Evolutionary conservation across 2,888 invertebrate genomes (phyloP).

Genomic region (Bruchidius siliquastri): DNA sequence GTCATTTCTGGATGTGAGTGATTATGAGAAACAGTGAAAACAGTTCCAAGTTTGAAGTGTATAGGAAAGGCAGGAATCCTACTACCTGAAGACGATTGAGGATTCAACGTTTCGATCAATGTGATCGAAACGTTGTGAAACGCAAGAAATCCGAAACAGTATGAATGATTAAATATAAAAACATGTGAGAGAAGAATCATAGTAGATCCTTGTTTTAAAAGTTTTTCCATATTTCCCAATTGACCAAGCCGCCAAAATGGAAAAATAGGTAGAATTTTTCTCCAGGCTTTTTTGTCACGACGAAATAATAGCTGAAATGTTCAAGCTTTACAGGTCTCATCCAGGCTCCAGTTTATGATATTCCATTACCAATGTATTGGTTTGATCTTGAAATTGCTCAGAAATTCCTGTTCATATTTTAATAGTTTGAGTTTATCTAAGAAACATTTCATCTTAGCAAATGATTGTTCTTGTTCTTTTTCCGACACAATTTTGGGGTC

Average conservation of each 20-base stretch:
- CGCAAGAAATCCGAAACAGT: too few relatives aligned
- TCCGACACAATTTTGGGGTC: slow-evolving; percentile 43
- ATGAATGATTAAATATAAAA: too few relatives aligned
- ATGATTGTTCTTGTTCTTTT: slow-evolving; percentile 43
- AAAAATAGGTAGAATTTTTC: slow-evolving; percentile 96
- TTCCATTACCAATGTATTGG: slow-evolving; percentile 67
- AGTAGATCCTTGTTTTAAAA: too few relatives aligned
- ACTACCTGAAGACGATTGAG: too few relatives aligned
- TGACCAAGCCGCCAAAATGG: slow-evolving; percentile 89
- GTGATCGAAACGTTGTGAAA: too few relatives aligned
- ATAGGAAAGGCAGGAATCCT: too few relatives aligned
- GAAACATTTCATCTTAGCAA: slow-evolving; percentile 69
- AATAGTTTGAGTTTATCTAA: slow-evolving; percentile 90
- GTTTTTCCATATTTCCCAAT: slow-evolving; percentile 76
- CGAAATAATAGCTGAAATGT: slow-evolving; percentile 72
- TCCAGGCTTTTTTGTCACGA: slow-evolving; percentile 83
- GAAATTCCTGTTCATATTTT: slow-evolving; percentile 83
- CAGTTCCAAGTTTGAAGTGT: too few relatives aligned
- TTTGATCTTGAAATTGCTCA: slow-evolving; percentile 80
- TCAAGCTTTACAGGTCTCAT: not conserved
- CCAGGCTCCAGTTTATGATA: not conserved
- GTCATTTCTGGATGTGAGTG: too few relatives aligned
- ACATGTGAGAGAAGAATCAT: too few relatives aligned
- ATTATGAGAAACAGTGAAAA: too few relatives aligned
- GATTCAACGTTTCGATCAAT: too few relatives aligned